A percentile compares a stretch with the other conserved stretches of the same genome.
Evolutionary conservation across 1,140 invertebrate species (phyloP).

Genomic region (Ceratina calcarata): DNA sequence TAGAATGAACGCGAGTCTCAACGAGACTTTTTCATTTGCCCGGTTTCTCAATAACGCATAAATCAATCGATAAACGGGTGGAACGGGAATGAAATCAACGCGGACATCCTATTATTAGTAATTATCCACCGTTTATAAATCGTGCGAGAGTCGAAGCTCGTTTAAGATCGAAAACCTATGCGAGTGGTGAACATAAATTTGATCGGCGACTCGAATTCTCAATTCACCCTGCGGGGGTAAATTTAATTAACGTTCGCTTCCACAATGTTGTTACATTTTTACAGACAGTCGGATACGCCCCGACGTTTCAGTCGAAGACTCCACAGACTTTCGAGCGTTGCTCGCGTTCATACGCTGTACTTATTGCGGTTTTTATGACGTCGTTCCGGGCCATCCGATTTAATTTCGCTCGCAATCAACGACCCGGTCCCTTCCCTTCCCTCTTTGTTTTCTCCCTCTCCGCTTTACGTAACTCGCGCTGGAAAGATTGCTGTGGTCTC

Average conservation of each 20-base stretch:
- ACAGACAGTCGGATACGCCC: neutral
- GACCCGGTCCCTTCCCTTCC: too few species aligned
- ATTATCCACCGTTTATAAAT: conserved; percentile 18
- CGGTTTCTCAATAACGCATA: neutral
- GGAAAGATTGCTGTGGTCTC: too few species aligned
- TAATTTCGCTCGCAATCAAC: conserved; percentile 13
- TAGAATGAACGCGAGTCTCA: neutral
- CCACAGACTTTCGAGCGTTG: neutral
- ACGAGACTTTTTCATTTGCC: neutral
- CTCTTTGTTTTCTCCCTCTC: neutral
- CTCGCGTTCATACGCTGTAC: neutral
- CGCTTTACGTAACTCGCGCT: neutral
- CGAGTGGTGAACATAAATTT: neutral
- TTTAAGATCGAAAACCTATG: neutral
- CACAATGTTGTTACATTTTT: neutral
- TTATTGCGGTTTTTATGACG: conserved; percentile 6
- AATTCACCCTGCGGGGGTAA: neutral
- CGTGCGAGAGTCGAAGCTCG: neutral
- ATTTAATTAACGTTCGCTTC: neutral
- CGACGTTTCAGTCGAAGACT: neutral
- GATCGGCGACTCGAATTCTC: too few species aligned
- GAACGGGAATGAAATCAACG: neutral
- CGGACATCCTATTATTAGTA: neutral
- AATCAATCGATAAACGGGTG: neutral
- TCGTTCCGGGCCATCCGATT: neutral